Evolutionary conservation across 2,113 vertebrate genomes (phyloP), one percentile per base, ranked within the genome.

Genomic region (Motacilla alba): DNA sequence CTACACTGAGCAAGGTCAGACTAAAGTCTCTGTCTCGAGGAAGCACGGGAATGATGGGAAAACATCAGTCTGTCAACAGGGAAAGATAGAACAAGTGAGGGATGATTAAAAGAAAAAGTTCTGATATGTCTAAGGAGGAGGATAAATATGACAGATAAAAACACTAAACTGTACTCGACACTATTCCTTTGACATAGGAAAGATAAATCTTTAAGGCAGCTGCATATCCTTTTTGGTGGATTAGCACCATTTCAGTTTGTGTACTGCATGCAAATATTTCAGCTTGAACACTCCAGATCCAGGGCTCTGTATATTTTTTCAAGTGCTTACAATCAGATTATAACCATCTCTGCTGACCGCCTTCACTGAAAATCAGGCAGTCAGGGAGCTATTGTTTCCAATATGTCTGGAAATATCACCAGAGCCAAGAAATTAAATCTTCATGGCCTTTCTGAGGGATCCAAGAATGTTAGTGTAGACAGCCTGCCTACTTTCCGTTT

Each of bases 401-500:
- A 23, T 3, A 0, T 39, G 28, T 95, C 96, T 96, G 68, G 94
- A 94, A 96, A 64, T 53, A 39, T 63, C 47, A 76, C 73, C 24
- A 28, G 77, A 53, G 91, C 97, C 96, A 97, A 98, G 96, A 97
- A 98, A 93, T 92, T 59, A 86, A 96, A 70, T 52, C 52, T 96
- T 90, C 44, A 6, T 43, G 44, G 91, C 83, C 95, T 97, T 97
- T 97, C 92, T 95, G 93, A 95, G 62, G 62, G 19, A 39, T 97
- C 94, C 96, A 97, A 67, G 94, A 97, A 96, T 86, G 92, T 97
- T 90, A 86, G 82, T 91, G n/a, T 63, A 67, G 83, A 41, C 92
- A 83, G 93, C 72, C 93, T 96, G 95, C 96, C 97, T 96, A 15
- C 95, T 97, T 95, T 96, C 91, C 44, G 52, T 46, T 87, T 81